Evolutionary conservation across 2,797 vertebrate species (phyloP).

Genomic region (Poeciliopsis presidionis): DNA sequence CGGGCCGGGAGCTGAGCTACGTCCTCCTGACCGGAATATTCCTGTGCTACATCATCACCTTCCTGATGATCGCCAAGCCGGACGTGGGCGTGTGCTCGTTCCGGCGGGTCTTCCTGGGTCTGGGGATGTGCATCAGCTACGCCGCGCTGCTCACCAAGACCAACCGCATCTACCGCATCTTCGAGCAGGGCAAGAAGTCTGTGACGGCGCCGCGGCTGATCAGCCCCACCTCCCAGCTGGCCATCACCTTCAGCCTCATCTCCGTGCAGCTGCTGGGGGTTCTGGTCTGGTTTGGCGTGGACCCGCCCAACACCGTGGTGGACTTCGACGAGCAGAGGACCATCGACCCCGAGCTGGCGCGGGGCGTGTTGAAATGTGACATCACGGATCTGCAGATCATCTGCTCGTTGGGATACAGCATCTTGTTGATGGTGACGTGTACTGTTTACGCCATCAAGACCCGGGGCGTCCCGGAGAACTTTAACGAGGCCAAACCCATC

Average conservation of each 20-base stretch:
- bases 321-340: slow-evolving; percentile 94
- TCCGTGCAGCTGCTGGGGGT: slow-evolving; percentile 93
- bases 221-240: slow-evolving; percentile 94
- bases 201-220: slow-evolving; percentile 93
- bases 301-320: slow-evolving; percentile 92
- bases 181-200: slow-evolving; percentile 95
- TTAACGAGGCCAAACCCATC: slow-evolving; percentile 95
- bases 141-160: slow-evolving; percentile 96
- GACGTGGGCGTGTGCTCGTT: slow-evolving; percentile 93
- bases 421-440: slow-evolving; percentile 97
- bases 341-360: slow-evolving; percentile 84
- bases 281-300: slow-evolving; percentile 93
- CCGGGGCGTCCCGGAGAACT: slow-evolving; percentile 92
- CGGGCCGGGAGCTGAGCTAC: slow-evolving; percentile 93
- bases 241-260: slow-evolving; percentile 93
- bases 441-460: slow-evolving; percentile 96
- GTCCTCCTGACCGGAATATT: slow-evolving; percentile 96
- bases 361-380: slow-evolving; percentile 92
- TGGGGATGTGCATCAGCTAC: slow-evolving; percentile 98
- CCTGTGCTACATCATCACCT: slow-evolving; percentile 95
- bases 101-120: slow-evolving; percentile 90
- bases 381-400: slow-evolving; percentile 95
- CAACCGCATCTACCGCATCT: slow-evolving; percentile 96
- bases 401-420: slow-evolving; percentile 95
- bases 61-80: slow-evolving; percentile 96